Conservation (phyloP, 2,797 vertebrate genomes). For the Gouania willdenowi region DNA sequence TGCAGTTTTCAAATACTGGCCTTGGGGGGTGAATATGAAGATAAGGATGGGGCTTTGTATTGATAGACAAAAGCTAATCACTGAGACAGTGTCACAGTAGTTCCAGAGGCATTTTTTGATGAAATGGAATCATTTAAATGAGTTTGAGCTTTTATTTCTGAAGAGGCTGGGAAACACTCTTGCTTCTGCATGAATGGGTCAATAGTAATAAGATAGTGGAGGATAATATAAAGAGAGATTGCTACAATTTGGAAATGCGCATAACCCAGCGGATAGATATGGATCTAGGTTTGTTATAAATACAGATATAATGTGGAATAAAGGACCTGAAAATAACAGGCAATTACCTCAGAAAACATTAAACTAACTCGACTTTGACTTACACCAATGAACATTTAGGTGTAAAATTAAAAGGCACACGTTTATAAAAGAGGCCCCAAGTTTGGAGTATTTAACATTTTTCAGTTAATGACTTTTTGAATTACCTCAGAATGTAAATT, state of each 20-base stretch:
- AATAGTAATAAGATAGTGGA: slow-evolving; percentile 42
- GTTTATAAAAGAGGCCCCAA: too few relatives aligned
- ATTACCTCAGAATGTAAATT: too few relatives aligned
- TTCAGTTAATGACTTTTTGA: too few relatives aligned
- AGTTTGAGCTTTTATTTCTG: not conserved
- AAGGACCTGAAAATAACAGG: too few relatives aligned
- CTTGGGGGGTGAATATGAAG: slow-evolving; percentile 15
- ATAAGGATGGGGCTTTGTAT: slow-evolving; percentile 27
- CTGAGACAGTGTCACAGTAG: slow-evolving; percentile 22
- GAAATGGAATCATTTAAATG: not conserved
- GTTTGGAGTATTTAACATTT: too few relatives aligned
- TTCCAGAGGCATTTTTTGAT: slow-evolving; percentile 9
- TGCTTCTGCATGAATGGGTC: slow-evolving; percentile 19
- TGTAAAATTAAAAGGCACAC: too few relatives aligned
- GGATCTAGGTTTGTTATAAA: not conserved
- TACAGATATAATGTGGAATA: too few relatives aligned
- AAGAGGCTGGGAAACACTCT: not conserved
- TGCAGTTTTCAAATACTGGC: slow-evolving; percentile 20
- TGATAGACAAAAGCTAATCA: slow-evolving; percentile 29
- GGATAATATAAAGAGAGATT: slow-evolving; percentile 15
- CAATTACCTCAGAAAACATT: too few relatives aligned
- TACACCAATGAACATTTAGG: too few relatives aligned
- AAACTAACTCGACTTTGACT: too few relatives aligned
- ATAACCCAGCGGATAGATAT: slow-evolving; percentile 12
- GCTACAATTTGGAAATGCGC: not conserved